Conservation (phyloP, 2,888 invertebrate genomes). For the Theristus sp. region DNA sequence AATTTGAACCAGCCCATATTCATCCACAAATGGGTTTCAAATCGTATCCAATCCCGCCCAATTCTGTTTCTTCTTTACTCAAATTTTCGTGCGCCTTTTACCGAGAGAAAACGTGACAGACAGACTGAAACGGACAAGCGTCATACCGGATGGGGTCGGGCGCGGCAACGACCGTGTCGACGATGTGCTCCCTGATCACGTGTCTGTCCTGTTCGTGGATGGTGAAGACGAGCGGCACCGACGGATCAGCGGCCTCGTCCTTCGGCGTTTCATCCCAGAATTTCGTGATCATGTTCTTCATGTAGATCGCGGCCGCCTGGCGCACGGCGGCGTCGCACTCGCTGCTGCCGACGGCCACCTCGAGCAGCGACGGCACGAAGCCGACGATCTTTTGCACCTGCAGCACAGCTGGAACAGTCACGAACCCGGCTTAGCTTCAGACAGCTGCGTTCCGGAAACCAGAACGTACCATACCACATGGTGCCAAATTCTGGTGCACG, state of each 20-base stretch:
- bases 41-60: no score
- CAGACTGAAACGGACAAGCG: not conserved
- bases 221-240: slow-evolving; percentile 44
- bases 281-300: slow-evolving; percentile 74
- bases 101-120: not conserved
- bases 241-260: slow-evolving; percentile 35
- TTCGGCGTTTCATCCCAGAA: slow-evolving; percentile 55
- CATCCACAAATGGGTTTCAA: no score
- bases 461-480: no score
- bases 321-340: slow-evolving; percentile 65
- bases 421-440: no score
- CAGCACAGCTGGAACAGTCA: no score
- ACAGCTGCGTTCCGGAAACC: no score
- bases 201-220: slow-evolving; percentile 90
- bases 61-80: no score
- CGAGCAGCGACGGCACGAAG: slow-evolving; percentile 75
- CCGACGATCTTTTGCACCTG: slow-evolving; percentile 85
- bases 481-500: no score
- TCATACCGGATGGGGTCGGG: slow-evolving; percentile 46
- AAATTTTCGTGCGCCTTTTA: slow-evolving; percentile 71
- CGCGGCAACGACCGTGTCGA: slow-evolving; percentile 83
- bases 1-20: no score
- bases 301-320: slow-evolving; percentile 75
- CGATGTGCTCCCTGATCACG: slow-evolving; percentile 71
- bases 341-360: slow-evolving; percentile 73